Evolutionary conservation across 1,140 invertebrate genomes (phyloP), one percentile per base, ranked within the genome.

Genomic region (Aphelenchoides fujianensis): DNA sequence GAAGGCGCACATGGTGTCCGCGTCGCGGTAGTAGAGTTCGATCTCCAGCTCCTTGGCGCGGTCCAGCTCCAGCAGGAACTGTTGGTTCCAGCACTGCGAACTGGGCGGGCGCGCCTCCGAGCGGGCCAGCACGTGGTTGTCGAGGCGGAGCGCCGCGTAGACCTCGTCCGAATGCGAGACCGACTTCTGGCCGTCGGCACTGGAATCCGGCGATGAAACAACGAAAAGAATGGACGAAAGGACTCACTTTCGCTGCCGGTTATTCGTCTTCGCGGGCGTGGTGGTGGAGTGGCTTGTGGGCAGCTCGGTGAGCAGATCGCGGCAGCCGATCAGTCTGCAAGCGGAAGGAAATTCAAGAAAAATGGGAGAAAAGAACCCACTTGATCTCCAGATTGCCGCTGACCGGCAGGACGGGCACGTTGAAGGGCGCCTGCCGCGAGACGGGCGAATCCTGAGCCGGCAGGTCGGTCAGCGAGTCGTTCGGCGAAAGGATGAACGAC

Each of bases 1-100:
- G 0, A 98, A 90, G 69, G 93, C 96, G 61, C 95, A 97, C 74
- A 99, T 88, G 0, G 88, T 88, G 71, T 95, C 88, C 91, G 92
- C 96, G 85, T 99, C 97, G 83, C 91, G 90, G 94, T 97, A 98
- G 87, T 94, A 97, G 74, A 99, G 90, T 57, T 93, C 93, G 82
- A 99, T 96, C 87, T 98, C 95, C 62, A 99, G 86, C 86, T 99
- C 97, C 78, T 95, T 89, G 0, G 94, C 94, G 77, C 87, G 92
- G 82, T 98, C 96, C 84, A 99, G 88, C 84, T 97, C 94, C 79
- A 99, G 94, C 70, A 91, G 93, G 86, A 97, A 97, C 85, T 92
- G 90, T 87, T 98, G 94, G 88, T 98, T 95, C 96, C 96, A 98
- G 74, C 95, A 95, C 86, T 97, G 94, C 85, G 97, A 94, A 71